Percentiles rank a stretch among this genome's conserved stretches.
Evolutionary conservation across 2,113 vertebrate genomes (phyloP).

Genomic region (Vidua macroura): DNA sequence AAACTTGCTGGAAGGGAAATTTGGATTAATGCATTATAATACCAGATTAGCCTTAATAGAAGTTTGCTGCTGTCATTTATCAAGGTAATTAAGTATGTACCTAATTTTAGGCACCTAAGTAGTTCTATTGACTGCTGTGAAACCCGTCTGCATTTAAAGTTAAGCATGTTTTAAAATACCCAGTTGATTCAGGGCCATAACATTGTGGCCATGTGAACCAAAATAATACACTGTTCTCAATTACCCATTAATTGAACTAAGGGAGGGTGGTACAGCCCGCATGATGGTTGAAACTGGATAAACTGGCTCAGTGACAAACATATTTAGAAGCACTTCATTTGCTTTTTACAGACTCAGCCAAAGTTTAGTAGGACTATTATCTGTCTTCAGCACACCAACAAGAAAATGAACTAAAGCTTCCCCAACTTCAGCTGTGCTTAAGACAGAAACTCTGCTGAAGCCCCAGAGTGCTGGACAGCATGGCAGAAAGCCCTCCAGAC

Average conservation of each 20-base stretch:
- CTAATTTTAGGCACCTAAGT: constrained; percentile 37
- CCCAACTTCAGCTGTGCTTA: neutral
- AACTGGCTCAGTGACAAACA: neutral
- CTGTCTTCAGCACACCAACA: neutral
- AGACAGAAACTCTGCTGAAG: neutral
- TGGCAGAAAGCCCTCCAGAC: neutral
- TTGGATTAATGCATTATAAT: constrained; percentile 27
- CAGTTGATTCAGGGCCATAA: neutral
- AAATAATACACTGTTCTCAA: neutral
- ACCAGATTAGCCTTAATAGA: constrained; percentile 31
- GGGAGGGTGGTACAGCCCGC: neutral
- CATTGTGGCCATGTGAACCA: neutral
- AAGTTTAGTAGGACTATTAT: neutral
- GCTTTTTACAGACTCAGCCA: neutral
- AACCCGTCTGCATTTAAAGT: neutral
- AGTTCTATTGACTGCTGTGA: neutral
- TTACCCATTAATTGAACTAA: neutral
- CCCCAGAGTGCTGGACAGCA: neutral
- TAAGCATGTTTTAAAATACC: neutral
- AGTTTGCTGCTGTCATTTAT: neutral
- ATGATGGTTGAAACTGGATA: neutral
- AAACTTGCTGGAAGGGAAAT: constrained; percentile 3
- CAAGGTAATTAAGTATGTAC: constrained; percentile 7
- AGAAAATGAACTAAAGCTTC: neutral
- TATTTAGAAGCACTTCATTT: neutral